Evolutionary conservation across 2,797 vertebrate genomes (phyloP).

Genomic region (Calcarius lapponicus): DNA sequence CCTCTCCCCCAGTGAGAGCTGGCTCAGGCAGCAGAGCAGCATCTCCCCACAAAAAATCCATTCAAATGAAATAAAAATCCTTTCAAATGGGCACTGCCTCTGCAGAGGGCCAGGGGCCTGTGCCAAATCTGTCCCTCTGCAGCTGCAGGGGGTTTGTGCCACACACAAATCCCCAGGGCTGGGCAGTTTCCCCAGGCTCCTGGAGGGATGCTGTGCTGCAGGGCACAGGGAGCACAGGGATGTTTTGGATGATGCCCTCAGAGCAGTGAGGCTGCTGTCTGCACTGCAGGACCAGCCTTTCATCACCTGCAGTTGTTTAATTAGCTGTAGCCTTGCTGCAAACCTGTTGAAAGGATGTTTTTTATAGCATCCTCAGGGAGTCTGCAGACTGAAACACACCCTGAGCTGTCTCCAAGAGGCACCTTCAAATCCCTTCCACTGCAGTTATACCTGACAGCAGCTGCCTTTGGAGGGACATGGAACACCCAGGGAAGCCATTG

Average conservation of each 20-base stretch:
- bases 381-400: conserved; percentile 21
- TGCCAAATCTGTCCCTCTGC: neutral
- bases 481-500: neutral
- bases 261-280: neutral
- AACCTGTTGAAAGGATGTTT: conserved; percentile 55
- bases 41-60: neutral
- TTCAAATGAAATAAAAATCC: neutral
- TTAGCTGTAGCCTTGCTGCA: conserved; percentile 59
- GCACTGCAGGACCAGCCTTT: conserved; percentile 31
- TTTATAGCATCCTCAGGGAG: conserved; percentile 40
- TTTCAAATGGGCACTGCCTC: neutral
- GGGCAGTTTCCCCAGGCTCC: neutral
- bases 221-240: neutral
- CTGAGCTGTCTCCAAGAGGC: conserved; percentile 11
- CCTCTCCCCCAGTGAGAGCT: neutral
- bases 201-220: neutral
- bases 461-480: neutral
- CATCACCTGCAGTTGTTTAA: conserved; percentile 48
- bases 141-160: neutral
- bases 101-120: neutral
- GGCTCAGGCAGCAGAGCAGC: neutral
- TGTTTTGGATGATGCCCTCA: neutral
- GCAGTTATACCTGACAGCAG: neutral
- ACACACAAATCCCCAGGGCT: neutral
- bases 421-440: conserved; percentile 6